Percentiles rank a stretch among this genome's conserved stretches.
Conservation (phyloP, 2,888 invertebrate genomes). For the Spilosoma lubricipeda region DNA sequence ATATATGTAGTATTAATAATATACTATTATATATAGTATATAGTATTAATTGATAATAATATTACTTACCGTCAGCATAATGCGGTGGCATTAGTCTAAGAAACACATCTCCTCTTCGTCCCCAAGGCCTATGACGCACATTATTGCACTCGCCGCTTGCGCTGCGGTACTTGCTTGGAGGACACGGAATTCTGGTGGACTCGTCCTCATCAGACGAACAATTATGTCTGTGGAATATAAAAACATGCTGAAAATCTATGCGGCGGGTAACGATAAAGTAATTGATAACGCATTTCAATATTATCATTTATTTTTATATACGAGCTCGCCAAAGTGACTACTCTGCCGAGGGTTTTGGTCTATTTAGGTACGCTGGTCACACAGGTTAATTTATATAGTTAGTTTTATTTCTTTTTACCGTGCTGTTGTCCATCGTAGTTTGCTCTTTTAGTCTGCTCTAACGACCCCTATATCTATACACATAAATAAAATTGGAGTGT, state of each 20-base stretch:
- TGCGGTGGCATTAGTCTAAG: slow-evolving; percentile 89
- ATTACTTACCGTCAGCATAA: slow-evolving; percentile 90
- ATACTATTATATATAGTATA: neutral
- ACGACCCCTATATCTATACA: too few relatives aligned
- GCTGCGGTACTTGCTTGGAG: slow-evolving; percentile 93
- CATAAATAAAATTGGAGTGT: too few relatives aligned
- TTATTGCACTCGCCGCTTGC: slow-evolving; percentile 96
- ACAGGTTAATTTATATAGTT: too few relatives aligned
- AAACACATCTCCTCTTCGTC: slow-evolving; percentile 92
- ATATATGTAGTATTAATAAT: too few relatives aligned
- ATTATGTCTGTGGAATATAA: slow-evolving; percentile 65
- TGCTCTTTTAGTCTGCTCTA: too few relatives aligned
- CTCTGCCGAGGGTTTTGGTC: too few relatives aligned
- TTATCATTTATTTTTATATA: neutral
- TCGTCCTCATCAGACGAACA: slow-evolving; percentile 76
- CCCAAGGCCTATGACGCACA: slow-evolving; percentile 94
- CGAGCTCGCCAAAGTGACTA: too few relatives aligned
- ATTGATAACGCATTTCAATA: neutral
- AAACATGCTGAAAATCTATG: neutral
- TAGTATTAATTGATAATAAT: too few relatives aligned
- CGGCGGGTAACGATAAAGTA: neutral
- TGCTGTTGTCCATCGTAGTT: too few relatives aligned
- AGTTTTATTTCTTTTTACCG: too few relatives aligned
- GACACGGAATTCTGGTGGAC: slow-evolving; percentile 88
- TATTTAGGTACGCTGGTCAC: too few relatives aligned